Conservation (phyloP, 2,113 vertebrate genomes). For the Oenanthe oenanthe region DNA sequence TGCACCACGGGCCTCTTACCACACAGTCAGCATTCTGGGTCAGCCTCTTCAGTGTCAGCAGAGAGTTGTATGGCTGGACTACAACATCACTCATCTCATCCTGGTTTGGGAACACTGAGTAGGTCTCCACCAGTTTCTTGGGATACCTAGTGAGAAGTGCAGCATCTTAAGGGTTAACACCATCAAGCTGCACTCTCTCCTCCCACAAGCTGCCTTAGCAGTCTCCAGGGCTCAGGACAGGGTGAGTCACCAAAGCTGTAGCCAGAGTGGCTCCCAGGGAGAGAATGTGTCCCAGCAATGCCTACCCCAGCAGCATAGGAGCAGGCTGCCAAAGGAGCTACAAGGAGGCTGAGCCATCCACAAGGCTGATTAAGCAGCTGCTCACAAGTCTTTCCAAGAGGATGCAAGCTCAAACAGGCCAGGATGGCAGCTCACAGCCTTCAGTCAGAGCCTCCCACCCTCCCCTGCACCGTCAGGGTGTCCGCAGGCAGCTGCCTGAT, state of each 20-base stretch:
- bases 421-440: neutral
- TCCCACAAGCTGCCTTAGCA: constrained; percentile 23
- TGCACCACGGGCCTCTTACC: constrained; percentile 72
- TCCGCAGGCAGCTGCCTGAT: neutral
- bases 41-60: constrained; percentile 94
- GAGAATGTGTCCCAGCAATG: constrained; percentile 47
- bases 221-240: constrained; percentile 46
- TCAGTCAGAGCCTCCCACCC: neutral
- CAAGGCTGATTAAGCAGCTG: constrained; percentile 22
- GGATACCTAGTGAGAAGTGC: constrained; percentile 83
- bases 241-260: constrained; percentile 32
- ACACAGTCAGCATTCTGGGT: constrained; percentile 98
- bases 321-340: constrained; percentile 34
- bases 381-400: constrained; percentile 10
- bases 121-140: constrained; percentile 98
- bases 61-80: constrained; percentile 96
- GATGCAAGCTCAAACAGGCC: constrained; percentile 43
- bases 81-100: constrained; percentile 99
- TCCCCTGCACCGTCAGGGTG: neutral
- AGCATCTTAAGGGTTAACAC: constrained; percentile 6
- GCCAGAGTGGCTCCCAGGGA: constrained; percentile 43
- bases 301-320: constrained; percentile 16
- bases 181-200: neutral
- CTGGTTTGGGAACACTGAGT: constrained; percentile 98
- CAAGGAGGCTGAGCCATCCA: constrained; percentile 27